A percentile compares a stretch with the other conserved stretches of the same genome.
Conservation (phyloP, 2,888 invertebrate genomes). For the Lumbricus terrestris region DNA sequence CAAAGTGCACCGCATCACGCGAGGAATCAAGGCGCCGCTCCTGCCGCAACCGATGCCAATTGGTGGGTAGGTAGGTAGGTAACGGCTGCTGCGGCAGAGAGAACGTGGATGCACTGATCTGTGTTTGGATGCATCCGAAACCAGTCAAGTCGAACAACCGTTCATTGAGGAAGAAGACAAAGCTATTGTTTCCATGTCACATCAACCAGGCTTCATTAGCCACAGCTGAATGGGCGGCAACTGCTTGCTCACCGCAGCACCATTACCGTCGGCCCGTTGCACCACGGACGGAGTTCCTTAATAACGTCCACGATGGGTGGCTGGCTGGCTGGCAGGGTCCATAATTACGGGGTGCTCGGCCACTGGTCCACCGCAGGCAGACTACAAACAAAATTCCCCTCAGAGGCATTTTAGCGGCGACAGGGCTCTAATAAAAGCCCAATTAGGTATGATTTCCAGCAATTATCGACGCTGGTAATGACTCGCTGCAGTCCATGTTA, state of each 20-base stretch:
- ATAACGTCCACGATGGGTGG: background rate
- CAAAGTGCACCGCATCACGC: background rate
- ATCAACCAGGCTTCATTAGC: background rate
- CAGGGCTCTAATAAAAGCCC: constrained; percentile 14
- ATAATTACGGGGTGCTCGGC: background rate
- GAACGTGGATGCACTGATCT: background rate
- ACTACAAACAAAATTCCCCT: constrained; percentile 4
- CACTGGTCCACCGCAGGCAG: background rate
- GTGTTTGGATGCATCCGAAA: background rate
- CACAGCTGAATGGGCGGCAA: background rate
- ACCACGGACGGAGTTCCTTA: background rate
- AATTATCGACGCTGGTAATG: background rate
- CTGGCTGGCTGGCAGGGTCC: no score
- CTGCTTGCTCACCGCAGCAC: no score
- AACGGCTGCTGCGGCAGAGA: background rate
- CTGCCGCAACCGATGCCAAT: background rate
- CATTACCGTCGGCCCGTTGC: background rate
- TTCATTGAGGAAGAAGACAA: constrained; percentile 3
- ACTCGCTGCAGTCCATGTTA: background rate
- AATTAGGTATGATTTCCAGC: constrained; percentile 12
- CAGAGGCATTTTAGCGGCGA: constrained; percentile 6
- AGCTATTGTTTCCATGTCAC: constrained; percentile 3
- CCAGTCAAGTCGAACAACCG: background rate
- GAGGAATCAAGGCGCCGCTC: background rate
- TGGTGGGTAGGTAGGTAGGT: background rate